Conservation (phyloP, 2,888 invertebrate species). For the Drosophila infuscata region DNA sequence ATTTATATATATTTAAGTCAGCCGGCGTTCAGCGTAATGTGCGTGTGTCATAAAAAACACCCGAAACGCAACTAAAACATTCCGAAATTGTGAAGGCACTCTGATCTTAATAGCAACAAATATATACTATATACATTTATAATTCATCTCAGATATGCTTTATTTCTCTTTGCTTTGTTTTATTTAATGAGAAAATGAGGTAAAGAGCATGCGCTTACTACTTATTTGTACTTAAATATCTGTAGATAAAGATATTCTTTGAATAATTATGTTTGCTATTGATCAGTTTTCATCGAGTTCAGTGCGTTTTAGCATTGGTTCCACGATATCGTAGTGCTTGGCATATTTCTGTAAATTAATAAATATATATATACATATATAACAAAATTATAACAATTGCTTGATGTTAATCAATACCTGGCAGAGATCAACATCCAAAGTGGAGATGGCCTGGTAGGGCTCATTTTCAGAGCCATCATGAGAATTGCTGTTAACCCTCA, state of each 20-base stretch:
- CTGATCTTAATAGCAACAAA: constrained; percentile 11
- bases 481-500: constrained; percentile 59
- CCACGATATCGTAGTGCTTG: constrained; percentile 67
- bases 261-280: background rate
- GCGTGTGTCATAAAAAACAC: constrained; percentile 31
- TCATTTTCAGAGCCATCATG: constrained; percentile 47
- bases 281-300: constrained; percentile 23
- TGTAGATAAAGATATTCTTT: background rate
- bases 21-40: constrained; percentile 7
- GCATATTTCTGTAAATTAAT: constrained; percentile 72
- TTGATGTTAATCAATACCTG: constrained; percentile 45
- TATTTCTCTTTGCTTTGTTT: constrained; percentile 7
- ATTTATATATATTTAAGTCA: constrained; percentile 10
- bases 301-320: constrained; percentile 66
- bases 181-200: background rate
- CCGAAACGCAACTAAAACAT: constrained; percentile 49
- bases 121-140: constrained; percentile 4
- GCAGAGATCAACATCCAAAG: constrained; percentile 72
- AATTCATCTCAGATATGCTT: constrained; percentile 12
- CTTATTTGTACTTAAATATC: background rate
- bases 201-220: background rate
- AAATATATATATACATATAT: background rate
- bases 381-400: background rate
- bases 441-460: constrained; percentile 75
- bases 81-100: constrained; percentile 22